phyloP scores from a whole-genome alignment of 2,888 invertebrate species.

The Athalia rosae region DNA sequence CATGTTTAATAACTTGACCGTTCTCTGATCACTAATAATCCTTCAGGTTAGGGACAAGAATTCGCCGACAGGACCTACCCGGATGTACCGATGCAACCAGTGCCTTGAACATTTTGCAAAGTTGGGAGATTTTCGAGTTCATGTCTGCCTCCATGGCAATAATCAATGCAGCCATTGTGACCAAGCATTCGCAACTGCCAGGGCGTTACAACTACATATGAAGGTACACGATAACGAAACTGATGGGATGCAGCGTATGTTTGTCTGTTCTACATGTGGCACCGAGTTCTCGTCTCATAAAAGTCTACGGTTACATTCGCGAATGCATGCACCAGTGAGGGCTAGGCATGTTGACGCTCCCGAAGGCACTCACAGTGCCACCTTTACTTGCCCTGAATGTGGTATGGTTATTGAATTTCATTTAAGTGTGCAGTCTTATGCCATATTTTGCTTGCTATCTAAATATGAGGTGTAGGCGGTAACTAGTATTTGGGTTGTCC shows the following conservation, averaged over 20 bases:
- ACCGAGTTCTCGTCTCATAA: slow-evolving; percentile 82
- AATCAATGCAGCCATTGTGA: slow-evolving; percentile 69
- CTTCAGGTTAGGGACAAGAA: slow-evolving; percentile 65
- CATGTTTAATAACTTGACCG: not conserved
- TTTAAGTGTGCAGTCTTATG: not conserved
- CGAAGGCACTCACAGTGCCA: slow-evolving; percentile 66
- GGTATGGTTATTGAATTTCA: slow-evolving; percentile 57
- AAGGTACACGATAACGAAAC: slow-evolving; percentile 75
- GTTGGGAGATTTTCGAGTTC: slow-evolving; percentile 72
- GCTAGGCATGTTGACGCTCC: slow-evolving; percentile 74
- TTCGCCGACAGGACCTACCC: slow-evolving; percentile 55
- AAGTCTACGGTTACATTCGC: slow-evolving; percentile 80
- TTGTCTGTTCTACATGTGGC: slow-evolving; percentile 80
- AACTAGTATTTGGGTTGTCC: no score
- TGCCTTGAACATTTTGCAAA: slow-evolving; percentile 74
- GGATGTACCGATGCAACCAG: slow-evolving; percentile 74
- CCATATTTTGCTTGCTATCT: slow-evolving; percentile 55
- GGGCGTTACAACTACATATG: slow-evolving; percentile 79
- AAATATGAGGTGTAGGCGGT: no score
- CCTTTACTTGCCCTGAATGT: slow-evolving; percentile 69
- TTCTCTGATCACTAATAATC: not conserved
- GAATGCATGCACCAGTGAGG: slow-evolving; percentile 84
- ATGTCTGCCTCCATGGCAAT: slow-evolving; percentile 71
- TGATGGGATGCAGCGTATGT: slow-evolving; percentile 67
- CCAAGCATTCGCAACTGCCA: slow-evolving; percentile 70